phyloP scores from a whole-genome alignment of 2,797 vertebrate species.

The Acrossocheilus wenchowensis region DNA sequence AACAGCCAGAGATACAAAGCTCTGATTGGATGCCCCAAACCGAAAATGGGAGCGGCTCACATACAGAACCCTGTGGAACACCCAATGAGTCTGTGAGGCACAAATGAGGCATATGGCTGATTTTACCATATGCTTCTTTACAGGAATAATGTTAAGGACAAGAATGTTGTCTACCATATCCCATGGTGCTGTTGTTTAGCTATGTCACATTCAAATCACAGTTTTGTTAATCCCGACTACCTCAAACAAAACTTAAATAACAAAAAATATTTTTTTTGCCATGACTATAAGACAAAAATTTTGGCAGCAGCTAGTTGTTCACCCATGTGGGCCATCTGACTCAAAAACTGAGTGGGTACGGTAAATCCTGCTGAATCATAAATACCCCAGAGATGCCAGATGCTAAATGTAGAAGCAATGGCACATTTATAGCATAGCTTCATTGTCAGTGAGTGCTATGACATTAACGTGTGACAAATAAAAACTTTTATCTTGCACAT shows the following conservation, averaged over 20 bases:
- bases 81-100: background rate
- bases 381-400: background rate
- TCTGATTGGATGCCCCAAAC: background rate
- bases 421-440: background rate
- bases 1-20: background rate
- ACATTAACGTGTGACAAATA: background rate
- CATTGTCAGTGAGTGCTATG: background rate
- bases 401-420: background rate
- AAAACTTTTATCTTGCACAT: no score
- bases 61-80: background rate
- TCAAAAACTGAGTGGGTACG: background rate
- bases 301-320: background rate
- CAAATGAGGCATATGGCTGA: background rate
- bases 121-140: background rate
- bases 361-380: constrained; percentile 1
- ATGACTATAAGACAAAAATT: background rate
- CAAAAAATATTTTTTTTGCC: background rate
- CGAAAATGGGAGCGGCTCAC: background rate
- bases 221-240: no score
- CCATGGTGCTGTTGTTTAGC: background rate
- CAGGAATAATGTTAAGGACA: background rate
- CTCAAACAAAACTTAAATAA: no score
- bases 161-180: background rate
- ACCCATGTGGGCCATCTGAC: background rate
- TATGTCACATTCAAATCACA: background rate